Percentiles rank a stretch among this genome's conserved stretches.
Conservation (phyloP, 2,888 invertebrate genomes). For the Dicycla oo region DNA sequence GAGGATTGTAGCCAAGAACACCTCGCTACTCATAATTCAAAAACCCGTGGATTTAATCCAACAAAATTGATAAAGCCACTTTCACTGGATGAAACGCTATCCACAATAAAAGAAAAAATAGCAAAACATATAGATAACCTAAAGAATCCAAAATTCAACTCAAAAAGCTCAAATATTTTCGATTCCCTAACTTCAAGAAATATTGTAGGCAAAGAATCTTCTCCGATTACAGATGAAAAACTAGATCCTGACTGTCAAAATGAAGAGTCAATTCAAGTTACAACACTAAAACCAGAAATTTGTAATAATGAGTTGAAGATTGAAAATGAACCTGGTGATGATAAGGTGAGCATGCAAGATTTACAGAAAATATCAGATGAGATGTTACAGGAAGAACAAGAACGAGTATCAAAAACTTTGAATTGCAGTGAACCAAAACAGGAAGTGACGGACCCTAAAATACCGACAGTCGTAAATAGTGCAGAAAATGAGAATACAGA, state of each 20-base stretch:
- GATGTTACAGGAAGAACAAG: constrained; percentile 67
- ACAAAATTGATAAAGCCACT: constrained; percentile 22
- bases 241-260: constrained; percentile 32
- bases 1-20: constrained; percentile 25
- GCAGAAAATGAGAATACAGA: constrained; percentile 17
- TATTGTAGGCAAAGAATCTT: constrained; percentile 27
- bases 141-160: constrained; percentile 52
- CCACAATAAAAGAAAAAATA: constrained; percentile 68
- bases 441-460: constrained; percentile 1
- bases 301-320: constrained; percentile 9
- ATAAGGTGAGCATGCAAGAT: constrained; percentile 69
- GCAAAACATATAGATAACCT: constrained; percentile 68
- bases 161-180: constrained; percentile 10
- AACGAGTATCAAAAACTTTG: constrained; percentile 54
- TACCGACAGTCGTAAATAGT: neutral
- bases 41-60: constrained; percentile 5
- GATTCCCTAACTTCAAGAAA: constrained; percentile 1
- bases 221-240: constrained; percentile 15
- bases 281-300: constrained; percentile 24
- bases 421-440: constrained; percentile 25
- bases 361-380: constrained; percentile 80
- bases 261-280: constrained; percentile 25
- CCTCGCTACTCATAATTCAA: neutral
- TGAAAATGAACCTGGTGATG: constrained; percentile 11
- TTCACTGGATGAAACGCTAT: constrained; percentile 56